phyloP scores from a whole-genome alignment of 2,797 vertebrate species.

The Dryobates pubescens region DNA sequence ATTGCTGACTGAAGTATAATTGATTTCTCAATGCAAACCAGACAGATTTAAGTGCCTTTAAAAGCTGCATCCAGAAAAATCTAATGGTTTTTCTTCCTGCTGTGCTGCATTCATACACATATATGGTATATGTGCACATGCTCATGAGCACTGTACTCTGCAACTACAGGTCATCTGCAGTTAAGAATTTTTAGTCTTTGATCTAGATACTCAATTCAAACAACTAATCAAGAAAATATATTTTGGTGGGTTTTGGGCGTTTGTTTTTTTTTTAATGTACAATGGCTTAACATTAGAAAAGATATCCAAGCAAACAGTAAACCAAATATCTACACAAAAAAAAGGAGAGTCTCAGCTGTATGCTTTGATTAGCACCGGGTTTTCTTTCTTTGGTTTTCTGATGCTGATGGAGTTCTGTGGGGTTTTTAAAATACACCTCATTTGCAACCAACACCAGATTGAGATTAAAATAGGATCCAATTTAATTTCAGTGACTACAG shows the following conservation, averaged over 20 bases:
- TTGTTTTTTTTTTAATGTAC: no score
- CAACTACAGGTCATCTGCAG: not conserved
- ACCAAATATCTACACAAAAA: not conserved
- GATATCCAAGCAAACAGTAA: not conserved
- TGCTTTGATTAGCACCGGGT: not conserved
- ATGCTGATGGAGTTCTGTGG: not conserved
- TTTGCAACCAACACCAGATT: conserved; percentile 23
- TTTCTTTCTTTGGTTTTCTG: not conserved
- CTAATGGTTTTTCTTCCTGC: not conserved
- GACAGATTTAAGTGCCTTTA: not conserved
- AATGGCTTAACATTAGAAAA: not conserved
- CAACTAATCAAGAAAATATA: not conserved
- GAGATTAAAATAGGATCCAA: conserved; percentile 41
- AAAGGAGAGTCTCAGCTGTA: not conserved
- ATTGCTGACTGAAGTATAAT: conserved; percentile 11
- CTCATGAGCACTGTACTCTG: not conserved
- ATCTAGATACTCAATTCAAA: not conserved
- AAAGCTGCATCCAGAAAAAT: not conserved
- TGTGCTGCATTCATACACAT: not conserved
- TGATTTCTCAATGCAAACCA: conserved; percentile 9
- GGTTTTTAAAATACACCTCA: not conserved
- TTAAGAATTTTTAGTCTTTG: not conserved
- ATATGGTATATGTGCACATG: fast-evolving
- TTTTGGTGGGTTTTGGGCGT: not conserved
- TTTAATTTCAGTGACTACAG: not conserved